Evolutionary conservation across 1,140 invertebrate species (phyloP).

Genomic region (Dendroctonus valens): DNA sequence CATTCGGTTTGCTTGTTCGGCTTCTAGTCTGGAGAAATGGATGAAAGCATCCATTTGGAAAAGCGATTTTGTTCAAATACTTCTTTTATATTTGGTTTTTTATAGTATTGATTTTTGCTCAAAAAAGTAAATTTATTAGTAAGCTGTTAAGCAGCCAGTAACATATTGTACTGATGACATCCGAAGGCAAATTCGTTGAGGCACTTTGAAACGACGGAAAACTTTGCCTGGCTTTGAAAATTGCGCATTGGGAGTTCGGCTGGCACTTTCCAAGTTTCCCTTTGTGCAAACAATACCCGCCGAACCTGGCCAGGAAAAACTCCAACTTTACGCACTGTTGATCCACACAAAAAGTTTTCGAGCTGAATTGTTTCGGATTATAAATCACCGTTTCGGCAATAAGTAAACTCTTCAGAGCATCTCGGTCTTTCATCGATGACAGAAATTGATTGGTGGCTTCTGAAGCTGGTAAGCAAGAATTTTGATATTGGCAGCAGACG

Average conservation of each 20-base stretch:
- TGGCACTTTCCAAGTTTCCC: slow-evolving; percentile 31
- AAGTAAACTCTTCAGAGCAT: neutral
- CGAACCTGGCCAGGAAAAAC: slow-evolving; percentile 22
- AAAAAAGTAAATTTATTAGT: neutral
- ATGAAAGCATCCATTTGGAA: no score
- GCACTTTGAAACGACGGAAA: slow-evolving; percentile 17
- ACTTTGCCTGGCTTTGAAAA: slow-evolving; percentile 12
- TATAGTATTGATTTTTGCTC: neutral
- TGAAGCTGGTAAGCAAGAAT: slow-evolving; percentile 15
- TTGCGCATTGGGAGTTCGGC: slow-evolving; percentile 9
- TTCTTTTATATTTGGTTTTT: no score
- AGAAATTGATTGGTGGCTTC: slow-evolving; percentile 6
- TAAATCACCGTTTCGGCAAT: neutral
- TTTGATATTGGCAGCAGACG: slow-evolving; percentile 34
- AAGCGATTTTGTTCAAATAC: no score
- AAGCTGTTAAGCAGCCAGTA: neutral
- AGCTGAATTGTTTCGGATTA: slow-evolving; percentile 10
- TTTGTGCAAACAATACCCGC: slow-evolving; percentile 29
- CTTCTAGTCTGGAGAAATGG: no score
- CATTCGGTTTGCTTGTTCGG: no score
- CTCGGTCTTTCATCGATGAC: neutral
- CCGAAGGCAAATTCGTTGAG: neutral
- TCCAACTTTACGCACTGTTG: slow-evolving; percentile 12
- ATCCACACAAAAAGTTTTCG: slow-evolving; percentile 21
- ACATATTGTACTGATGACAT: neutral